These are phyloP conservation scores for Andrena hattorfiana DNA, from an alignment of 2,888 invertebrate species.

Conservation along the genomic window DNA sequence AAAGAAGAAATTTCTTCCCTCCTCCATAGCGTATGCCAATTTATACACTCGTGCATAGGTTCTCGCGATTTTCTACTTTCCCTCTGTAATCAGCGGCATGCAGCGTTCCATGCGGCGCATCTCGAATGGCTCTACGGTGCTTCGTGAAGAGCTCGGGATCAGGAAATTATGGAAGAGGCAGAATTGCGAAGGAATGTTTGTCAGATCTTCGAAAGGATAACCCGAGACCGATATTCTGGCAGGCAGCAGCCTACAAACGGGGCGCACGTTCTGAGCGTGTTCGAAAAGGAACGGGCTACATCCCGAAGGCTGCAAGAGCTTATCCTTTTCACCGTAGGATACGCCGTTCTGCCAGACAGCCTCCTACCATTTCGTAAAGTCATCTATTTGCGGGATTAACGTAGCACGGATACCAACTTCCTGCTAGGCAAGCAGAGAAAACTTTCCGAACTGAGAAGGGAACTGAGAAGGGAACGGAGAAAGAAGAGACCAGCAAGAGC, in stretches of 20 bases:
- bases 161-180: constrained; percentile 2
- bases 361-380: constrained; percentile 72
- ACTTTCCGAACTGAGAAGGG: constrained; percentile 59
- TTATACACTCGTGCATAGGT: neutral
- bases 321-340: constrained; percentile 72
- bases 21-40: too few species aligned
- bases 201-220: constrained; percentile 32
- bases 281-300: constrained; percentile 44
- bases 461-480: constrained; percentile 35
- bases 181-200: constrained; percentile 29
- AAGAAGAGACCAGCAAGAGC: constrained; percentile 44
- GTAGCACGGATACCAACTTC: constrained; percentile 71
- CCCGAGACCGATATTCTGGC: constrained; percentile 7
- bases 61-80: constrained; percentile 1
- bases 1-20: too few species aligned
- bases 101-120: neutral
- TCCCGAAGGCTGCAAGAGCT: constrained; percentile 48
- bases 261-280: constrained; percentile 1
- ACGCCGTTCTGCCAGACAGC: constrained; percentile 62
- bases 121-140: neutral
- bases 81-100: neutral
- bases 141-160: neutral
- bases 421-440: constrained; percentile 72
- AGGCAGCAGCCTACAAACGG: constrained; percentile 23
- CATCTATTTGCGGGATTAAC: constrained; percentile 75